A percentile compares a stretch with the other conserved stretches of the same genome.
These are phyloP conservation scores for Lycocerus yunnanus DNA, from an alignment of 2,888 invertebrate genomes.

Conservation along the genomic window DNA sequence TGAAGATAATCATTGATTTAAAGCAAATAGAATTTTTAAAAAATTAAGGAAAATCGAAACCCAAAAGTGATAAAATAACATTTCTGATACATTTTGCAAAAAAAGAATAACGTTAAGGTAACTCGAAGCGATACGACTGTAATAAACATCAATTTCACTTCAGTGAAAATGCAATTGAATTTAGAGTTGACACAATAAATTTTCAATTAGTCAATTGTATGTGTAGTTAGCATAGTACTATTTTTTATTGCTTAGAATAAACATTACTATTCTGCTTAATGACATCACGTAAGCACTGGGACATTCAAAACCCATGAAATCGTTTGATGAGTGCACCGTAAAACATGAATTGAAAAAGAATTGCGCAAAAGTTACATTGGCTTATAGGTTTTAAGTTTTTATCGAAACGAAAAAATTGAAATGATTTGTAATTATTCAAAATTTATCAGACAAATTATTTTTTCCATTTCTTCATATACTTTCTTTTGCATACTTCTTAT, in stretches of 20 bases:
- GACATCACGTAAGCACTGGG: background rate
- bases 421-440: background rate
- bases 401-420: background rate
- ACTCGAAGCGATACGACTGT: background rate
- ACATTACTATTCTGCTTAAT: background rate
- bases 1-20: background rate
- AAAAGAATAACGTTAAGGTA: background rate
- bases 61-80: background rate
- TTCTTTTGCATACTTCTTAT: background rate
- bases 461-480: background rate
- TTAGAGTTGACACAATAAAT: background rate
- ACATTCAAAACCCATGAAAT: background rate
- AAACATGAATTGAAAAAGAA: background rate
- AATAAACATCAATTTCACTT: background rate
- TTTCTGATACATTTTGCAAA: background rate
- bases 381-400: background rate
- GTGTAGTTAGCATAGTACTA: background rate
- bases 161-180: background rate
- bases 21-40: background rate
- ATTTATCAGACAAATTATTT: background rate
- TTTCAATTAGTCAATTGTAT: background rate
- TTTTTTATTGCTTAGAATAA: background rate
- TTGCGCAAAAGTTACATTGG: background rate
- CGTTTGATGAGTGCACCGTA: background rate
- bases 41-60: background rate